Evolutionary conservation across 2,113 vertebrate genomes (phyloP), one percentile per base, ranked within the genome.

Genomic region (Podocnemis expansa): DNA sequence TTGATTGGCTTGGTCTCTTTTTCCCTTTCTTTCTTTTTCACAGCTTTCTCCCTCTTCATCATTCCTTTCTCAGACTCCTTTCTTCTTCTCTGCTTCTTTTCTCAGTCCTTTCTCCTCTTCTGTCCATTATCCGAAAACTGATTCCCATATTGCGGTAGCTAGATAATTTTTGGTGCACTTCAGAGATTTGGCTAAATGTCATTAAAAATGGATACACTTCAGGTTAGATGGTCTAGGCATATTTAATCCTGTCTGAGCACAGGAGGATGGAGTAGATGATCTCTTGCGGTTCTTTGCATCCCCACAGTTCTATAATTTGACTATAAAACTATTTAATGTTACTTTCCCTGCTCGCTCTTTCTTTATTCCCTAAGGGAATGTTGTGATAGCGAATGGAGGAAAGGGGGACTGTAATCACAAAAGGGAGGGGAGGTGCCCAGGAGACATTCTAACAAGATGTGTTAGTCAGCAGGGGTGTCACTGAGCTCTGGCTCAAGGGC

Each of bases 11-110:
- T 76, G 27, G 21, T 45, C 45, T 24, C 55, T 85, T 31, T 56
- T 55, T 14, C 16, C 29, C 19, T 10, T 16, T 31, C 10, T 8
- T 0, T 3, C 19, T 17, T 11, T 34, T 7, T 10, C 16, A 51
- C 41, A 1, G 1, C 38, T 10, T 1, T 6, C 5, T 9, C 3
- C 34, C 19, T 19, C 45, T n/a, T 7, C 0, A 2, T 10, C n/a
- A 76, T 38, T 5, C 55, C 79, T 2, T 16, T n/a, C 29, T 60
- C 27, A 67, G 17, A 31, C 29, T 11, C n/a, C 31, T 52, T 3
- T 25, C 7, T 56, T 80, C 51, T 54, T 49, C 10, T 52, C 43
- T 56, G 54, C n/a, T 3, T 54, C 21, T 80, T 31, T 55, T 10
- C 22, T 41, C 47, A 5, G 27, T 22, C 25, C 41, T 16, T 78